Base-by-base conservation (phyloP, 2,888 invertebrate species). In the Cistogaster globosa region DNA sequence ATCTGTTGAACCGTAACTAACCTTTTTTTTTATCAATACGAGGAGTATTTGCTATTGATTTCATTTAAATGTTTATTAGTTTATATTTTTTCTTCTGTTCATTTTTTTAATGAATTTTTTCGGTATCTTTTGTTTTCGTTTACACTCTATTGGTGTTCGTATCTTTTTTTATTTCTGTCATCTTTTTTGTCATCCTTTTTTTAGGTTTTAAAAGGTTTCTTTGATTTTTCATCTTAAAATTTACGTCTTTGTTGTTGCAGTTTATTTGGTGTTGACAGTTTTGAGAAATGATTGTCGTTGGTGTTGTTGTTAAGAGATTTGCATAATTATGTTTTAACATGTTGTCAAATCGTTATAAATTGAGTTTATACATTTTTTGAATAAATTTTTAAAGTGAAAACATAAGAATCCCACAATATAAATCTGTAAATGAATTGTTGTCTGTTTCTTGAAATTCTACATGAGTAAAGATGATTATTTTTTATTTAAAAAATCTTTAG, bases 91-190 rank as follows among this genome's bases (percentile, higher is more conserved):
- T 32, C 8, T 5, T 32, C 8, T 8, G 53, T 68, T 53, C 16
- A 9, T 51, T 51, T 76, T 42, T 72, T n/a, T n/a, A n/a, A n/a
- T n/a, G n/a, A n/a, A 14, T 76, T 82, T 42, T 22, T 76, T 65
- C 82, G 76, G 84, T 75, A 42, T 53, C 76, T 72, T 76, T 84
- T 76, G 65, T 71, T 74, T 71, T 32, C 45, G 65, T 83, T 72
- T 53, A 72, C 87, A 87, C 88, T 87, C 84, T 84, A 87, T 87
- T 88, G 84, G 86, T 80, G 86, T 83, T 76, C 42, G 69, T 22
- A 55, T 62, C 3, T 45, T 57, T 51, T 53, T n/a, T n/a, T n/a
- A n/a, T n/a, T 75, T 57, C 16, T 77, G 51, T 69, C 68, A 69
- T 60, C 26, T 57, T 65, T 67, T 32, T 69, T 83, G 82, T 81